Conservation (phyloP, 1,140 invertebrate genomes). For the Bombus impatiens region DNA sequence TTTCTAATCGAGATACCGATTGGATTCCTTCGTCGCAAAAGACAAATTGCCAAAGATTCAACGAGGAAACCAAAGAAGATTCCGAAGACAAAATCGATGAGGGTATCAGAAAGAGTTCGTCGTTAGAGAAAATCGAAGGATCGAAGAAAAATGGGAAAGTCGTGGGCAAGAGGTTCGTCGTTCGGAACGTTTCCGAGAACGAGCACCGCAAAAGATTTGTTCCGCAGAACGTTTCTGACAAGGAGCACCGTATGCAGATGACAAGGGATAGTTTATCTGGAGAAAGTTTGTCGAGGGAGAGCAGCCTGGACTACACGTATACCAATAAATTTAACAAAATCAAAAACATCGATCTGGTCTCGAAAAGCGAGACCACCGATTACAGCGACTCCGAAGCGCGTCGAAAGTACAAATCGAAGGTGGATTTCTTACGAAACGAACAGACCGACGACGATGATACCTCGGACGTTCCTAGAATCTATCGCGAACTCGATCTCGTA, state of each 20-base stretch:
- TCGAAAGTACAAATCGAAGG: conserved; percentile 68
- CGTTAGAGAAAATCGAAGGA: conserved; percentile 40
- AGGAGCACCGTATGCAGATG: conserved; percentile 76
- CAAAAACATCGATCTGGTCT: conserved; percentile 77
- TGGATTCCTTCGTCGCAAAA: conserved; percentile 26
- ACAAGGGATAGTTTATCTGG: conserved; percentile 65
- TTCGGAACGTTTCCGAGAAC: conserved; percentile 78
- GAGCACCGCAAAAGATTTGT: conserved; percentile 77
- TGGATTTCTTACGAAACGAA: conserved; percentile 67
- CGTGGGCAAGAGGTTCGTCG: conserved; percentile 76
- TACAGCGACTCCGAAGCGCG: conserved; percentile 70
- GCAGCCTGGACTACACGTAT: conserved; percentile 50
- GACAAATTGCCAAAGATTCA: conserved; percentile 13
- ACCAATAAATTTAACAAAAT: conserved; percentile 74
- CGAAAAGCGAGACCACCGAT: conserved; percentile 73
- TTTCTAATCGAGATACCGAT: conserved; percentile 32
- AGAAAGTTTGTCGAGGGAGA: conserved; percentile 58
- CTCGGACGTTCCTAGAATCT: conserved; percentile 62
- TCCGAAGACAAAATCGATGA: conserved; percentile 31
- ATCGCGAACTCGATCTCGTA: conserved; percentile 46
- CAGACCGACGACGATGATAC: conserved; percentile 73
- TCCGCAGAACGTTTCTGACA: conserved; percentile 78
- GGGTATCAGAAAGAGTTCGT: not conserved
- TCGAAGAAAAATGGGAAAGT: conserved; percentile 67
- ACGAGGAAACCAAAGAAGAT: conserved; percentile 32